These are phyloP conservation scores for Drosophila paranaensis DNA, from an alignment of 2,888 invertebrate species.

Conservation along the genomic window DNA sequence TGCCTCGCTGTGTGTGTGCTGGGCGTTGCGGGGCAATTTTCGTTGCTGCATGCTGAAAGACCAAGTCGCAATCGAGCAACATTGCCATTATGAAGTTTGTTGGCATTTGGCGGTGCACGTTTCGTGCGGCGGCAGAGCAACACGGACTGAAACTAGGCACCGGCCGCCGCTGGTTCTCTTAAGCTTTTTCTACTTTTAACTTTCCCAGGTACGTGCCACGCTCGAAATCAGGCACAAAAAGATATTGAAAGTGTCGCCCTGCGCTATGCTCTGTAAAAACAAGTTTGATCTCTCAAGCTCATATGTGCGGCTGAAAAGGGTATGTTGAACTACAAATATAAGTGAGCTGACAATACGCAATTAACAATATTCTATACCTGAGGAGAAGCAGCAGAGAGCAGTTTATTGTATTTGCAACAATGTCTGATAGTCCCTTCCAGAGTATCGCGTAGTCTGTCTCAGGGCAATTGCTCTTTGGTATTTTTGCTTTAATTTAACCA, in stretches of 20 bases:
- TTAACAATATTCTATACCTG: no score
- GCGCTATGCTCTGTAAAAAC: slow-evolving; percentile 21
- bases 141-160: slow-evolving; percentile 47
- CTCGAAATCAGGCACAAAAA: slow-evolving; percentile 37
- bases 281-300: not conserved
- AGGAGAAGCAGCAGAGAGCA: no score
- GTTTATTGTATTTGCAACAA: no score
- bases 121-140: slow-evolving; percentile 7
- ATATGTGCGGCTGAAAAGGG: no score
- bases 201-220: slow-evolving; percentile 46
- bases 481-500: slow-evolving; percentile 55
- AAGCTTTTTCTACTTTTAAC: slow-evolving; percentile 40
- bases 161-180: slow-evolving; percentile 26
- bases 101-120: slow-evolving; percentile 61
- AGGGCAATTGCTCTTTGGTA: not conserved
- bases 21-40: slow-evolving; percentile 73
- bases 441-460: not conserved
- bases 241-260: slow-evolving; percentile 30
- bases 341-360: not conserved
- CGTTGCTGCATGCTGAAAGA: slow-evolving; percentile 69
- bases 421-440: not conserved
- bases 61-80: slow-evolving; percentile 52
- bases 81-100: slow-evolving; percentile 66
- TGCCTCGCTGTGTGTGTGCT: slow-evolving; percentile 24
- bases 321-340: no score